These are phyloP conservation scores for Prenolepis imparis DNA, from an alignment of 2,888 invertebrate genomes.

Conservation along the genomic window DNA sequence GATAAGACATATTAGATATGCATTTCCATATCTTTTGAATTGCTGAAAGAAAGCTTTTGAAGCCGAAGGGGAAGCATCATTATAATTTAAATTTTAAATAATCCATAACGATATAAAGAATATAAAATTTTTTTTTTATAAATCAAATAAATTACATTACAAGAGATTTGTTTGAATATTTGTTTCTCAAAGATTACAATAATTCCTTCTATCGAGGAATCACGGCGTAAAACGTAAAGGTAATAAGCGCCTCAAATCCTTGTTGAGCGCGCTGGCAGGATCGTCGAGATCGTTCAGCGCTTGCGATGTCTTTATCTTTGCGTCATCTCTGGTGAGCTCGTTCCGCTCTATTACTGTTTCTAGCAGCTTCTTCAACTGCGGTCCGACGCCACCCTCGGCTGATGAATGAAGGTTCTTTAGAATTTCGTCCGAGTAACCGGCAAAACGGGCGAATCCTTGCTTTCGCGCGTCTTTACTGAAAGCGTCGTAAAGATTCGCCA, in stretches of 20 bases:
- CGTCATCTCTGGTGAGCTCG: constrained; percentile 89
- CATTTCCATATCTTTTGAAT: background rate
- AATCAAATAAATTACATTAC: background rate
- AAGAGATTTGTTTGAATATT: background rate
- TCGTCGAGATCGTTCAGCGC: constrained; percentile 88
- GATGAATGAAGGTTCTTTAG: constrained; percentile 88
- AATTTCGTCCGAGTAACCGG: constrained; percentile 89
- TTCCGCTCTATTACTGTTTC: constrained; percentile 88
- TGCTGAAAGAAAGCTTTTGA: background rate
- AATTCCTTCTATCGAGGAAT: constrained; percentile 1
- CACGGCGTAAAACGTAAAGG: constrained; percentile 86
- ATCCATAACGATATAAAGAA: background rate
- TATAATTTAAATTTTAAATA: constrained; percentile 3
- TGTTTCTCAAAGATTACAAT: background rate
- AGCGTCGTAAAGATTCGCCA: constrained; percentile 89
- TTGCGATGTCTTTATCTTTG: constrained; percentile 87
- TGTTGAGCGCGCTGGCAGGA: constrained; percentile 88
- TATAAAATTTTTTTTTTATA: background rate
- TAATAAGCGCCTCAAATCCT: constrained; percentile 88
- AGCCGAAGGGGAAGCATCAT: background rate
- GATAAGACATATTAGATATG: background rate
- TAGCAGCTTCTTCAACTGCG: constrained; percentile 88
- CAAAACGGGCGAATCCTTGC: constrained; percentile 88
- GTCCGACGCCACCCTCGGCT: constrained; percentile 88
- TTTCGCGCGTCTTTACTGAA: constrained; percentile 90